Percentiles rank a stretch among this genome's conserved stretches.
Evolutionary conservation across 2,797 vertebrate species (phyloP).

Genomic region (Macropus fuliginosus): DNA sequence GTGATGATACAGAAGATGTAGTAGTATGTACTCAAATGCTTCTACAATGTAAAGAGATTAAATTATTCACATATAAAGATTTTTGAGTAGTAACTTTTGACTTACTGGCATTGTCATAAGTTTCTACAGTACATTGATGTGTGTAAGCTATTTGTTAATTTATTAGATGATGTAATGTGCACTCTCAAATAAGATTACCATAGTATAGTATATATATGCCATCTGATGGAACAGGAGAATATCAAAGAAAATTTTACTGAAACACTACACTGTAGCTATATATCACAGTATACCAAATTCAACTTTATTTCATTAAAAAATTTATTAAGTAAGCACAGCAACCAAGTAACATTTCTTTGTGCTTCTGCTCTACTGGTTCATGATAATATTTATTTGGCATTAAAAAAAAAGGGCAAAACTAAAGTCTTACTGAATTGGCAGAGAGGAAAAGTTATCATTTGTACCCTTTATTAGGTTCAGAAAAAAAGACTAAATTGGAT

Average conservation of each 20-base stretch:
- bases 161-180: slow-evolving; percentile 29
- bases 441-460: slow-evolving; percentile 31
- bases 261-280: slow-evolving; percentile 37
- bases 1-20: slow-evolving; percentile 92
- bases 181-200: slow-evolving; percentile 33
- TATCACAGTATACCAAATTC: slow-evolving; percentile 28
- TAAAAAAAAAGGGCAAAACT: slow-evolving; percentile 56
- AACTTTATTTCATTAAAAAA: slow-evolving; percentile 1
- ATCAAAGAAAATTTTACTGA: slow-evolving; percentile 25
- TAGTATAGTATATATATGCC: slow-evolving; percentile 42
- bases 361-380: slow-evolving; percentile 34
- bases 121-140: slow-evolving; percentile 38
- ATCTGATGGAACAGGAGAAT: slow-evolving; percentile 38
- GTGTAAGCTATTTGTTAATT: slow-evolving; percentile 55
- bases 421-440: slow-evolving; percentile 57
- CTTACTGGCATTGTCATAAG: slow-evolving; percentile 54
- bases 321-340: slow-evolving; percentile 51
- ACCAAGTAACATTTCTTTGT: slow-evolving; percentile 24
- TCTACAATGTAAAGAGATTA: slow-evolving; percentile 60
- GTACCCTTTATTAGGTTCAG: slow-evolving; percentile 58
- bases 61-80: slow-evolving; percentile 67
- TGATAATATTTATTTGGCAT: slow-evolving; percentile 47
- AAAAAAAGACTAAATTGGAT: slow-evolving; percentile 54
- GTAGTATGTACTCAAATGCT: slow-evolving; percentile 78
- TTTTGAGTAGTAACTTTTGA: slow-evolving; percentile 50